Conservation (phyloP, 2,888 invertebrate genomes). For the Cataglyphis altisquamis region DNA sequence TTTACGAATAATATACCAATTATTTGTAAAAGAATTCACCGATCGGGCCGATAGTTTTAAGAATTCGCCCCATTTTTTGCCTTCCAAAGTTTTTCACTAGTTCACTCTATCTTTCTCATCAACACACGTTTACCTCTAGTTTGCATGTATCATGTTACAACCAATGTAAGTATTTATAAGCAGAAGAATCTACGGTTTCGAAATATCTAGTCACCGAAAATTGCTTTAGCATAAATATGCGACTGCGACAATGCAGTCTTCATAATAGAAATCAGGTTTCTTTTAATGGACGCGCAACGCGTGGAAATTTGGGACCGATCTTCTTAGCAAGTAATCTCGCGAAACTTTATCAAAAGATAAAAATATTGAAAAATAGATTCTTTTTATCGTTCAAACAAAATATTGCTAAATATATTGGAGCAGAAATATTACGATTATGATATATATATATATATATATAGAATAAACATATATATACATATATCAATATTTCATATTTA, state of each 20-base stretch:
- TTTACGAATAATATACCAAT: not conserved
- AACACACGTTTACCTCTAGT: slow-evolving; percentile 66
- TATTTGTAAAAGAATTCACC: slow-evolving; percentile 35
- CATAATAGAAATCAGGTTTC: slow-evolving; percentile 24
- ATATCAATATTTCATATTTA: slow-evolving; percentile 76
- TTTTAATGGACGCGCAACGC: slow-evolving; percentile 41
- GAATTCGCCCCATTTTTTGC: slow-evolving; percentile 82
- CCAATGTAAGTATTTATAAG: slow-evolving; percentile 57
- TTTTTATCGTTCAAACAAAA: slow-evolving; percentile 68
- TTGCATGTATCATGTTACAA: slow-evolving; percentile 64
- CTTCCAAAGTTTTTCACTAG: slow-evolving; percentile 79
- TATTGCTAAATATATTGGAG: slow-evolving; percentile 71
- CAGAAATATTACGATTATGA: slow-evolving; percentile 63
- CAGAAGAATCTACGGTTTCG: slow-evolving; percentile 45
- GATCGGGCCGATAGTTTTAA: slow-evolving; percentile 71
- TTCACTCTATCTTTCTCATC: slow-evolving; percentile 68
- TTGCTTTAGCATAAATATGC: slow-evolving; percentile 45
- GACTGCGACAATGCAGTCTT: slow-evolving; percentile 35
- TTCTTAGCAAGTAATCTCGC: slow-evolving; percentile 66
- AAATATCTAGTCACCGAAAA: slow-evolving; percentile 51
- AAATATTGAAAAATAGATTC: slow-evolving; percentile 61
- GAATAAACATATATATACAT: slow-evolving; percentile 54
- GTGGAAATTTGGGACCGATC: slow-evolving; percentile 68
- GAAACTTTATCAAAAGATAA: slow-evolving; percentile 59
- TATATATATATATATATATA: slow-evolving; percentile 61